Evolutionary conservation across 2,797 vertebrate species (phyloP), one percentile per base, ranked within the genome.

Genomic region (Neostethus bicornis): DNA sequence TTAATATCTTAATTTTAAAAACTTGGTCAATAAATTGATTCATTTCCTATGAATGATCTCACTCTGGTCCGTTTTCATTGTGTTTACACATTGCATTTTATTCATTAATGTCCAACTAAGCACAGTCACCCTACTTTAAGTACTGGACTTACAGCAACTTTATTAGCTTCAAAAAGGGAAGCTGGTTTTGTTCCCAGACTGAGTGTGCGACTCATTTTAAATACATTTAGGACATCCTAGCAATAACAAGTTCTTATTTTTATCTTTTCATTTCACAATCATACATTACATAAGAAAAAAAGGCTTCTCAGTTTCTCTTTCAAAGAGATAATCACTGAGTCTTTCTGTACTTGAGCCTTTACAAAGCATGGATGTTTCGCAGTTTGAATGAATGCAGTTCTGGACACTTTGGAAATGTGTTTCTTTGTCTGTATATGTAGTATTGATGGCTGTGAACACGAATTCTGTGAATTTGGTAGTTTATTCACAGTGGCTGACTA

Each of bases 191-290:
- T 1, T 34, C 23, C 28, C 20, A 44, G 16, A 35, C 19, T 21
- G 45, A 10, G 54, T 17, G 39, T 60, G 50, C 24, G 14, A 29
- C 38, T 68, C 37, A 3, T 41, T 59, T 4, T 58, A 80, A 63
- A 53, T 48, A 66, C 53, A 64, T 66, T 74, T 43, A 34, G 17
- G 25, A n/a, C 47, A 56, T 34, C 29, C 16, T 41, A 37, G 14
- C 63, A 59, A 58, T 43, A 68, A 66, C 31, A 54, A 64, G 45
- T 56, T 43, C 23, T 37, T 73, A 62, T 65, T 57, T 46, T 39
- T 49, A 26, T 43, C 37, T 34, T 51, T 61, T 77, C 13, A 62
- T 55, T 38, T 61, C 16, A 64, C 59, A 37, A 62, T 21, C 45
- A 64, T 23, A 48, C 50, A 70, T 66, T 66, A 52, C 47, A n/a